Evolutionary conservation across 2,797 vertebrate genomes (phyloP), one percentile per base, ranked within the genome.

Genomic region (Phyllotis vaccarum): DNA sequence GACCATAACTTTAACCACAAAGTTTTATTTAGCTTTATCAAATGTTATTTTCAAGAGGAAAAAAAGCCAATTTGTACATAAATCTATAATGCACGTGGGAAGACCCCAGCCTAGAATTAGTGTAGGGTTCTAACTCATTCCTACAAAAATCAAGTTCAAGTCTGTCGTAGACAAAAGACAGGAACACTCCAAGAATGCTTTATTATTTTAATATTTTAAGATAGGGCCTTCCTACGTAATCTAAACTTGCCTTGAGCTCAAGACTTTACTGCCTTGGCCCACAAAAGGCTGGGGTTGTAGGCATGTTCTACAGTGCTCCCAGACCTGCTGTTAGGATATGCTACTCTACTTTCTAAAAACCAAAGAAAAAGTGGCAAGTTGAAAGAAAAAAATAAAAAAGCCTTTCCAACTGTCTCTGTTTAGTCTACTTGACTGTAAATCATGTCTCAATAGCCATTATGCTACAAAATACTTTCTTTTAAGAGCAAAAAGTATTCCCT

Each of bases 301-400:
- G 46, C 46, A 54, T 79, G 60, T 14, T 68, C 31, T 64, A 40
- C n/a, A 79, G 16, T 19, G 31, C 31, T 60, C 52, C 37, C 19
- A 91, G 89, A 87, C 16, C 40, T 95, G 62, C 60, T 93, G 90
- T 95, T 95, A 95, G 90, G 34, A 68, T 86, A 60, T 4, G 7
- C 58, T 88, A 83, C 66, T 96, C 60, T 89, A 62, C 40, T 93
- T 95, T 95, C 83, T 88, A 90, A 95, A 95, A 58, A 93, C 9
- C 70, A 79, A 86, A 96, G 74, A 91, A 96, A 96, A 86, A 91
- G 46, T 27, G 89, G 68, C 68, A 82, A 46, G 75, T 66, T n/a
- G n/a, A n/a, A n/a, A n/a, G n/a, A n/a, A n/a, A n/a, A 60, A 82
- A 90, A 78, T 96, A 56, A 19, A 72, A 91, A 94, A 86, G 62